Evolutionary conservation across 2,113 vertebrate genomes (phyloP), one percentile per base, ranked within the genome.

Genomic region (Burhinus oedicnemus): DNA sequence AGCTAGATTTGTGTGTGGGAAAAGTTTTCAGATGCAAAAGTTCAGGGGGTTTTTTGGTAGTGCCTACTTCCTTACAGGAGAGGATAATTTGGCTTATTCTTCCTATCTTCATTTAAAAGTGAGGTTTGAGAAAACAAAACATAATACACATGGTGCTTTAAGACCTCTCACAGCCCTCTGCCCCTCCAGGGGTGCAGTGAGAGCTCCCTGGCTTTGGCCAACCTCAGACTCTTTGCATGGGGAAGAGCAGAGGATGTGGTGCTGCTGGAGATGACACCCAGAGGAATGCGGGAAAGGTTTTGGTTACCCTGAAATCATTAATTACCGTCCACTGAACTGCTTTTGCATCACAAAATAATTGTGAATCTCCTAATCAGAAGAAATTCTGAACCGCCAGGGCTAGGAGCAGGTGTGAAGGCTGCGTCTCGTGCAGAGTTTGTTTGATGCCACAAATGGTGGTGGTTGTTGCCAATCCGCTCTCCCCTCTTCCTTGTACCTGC

Each of bases 161-260:
- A 68, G 61, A 72, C 27, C 19, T 74, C 34, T 64, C 29, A n/a
- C 7, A 68, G 32, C 10, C 49, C 58, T 60, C 3, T 57, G 40
- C 17, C 25, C 8, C 49, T 76, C 49, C 47, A 49, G 34, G 3
- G 10, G 10, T 26, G 11, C 8, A 13, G 15, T 0, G 1, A 75
- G 38, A 71, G 10, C 20, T 69, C 17, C 27, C 3, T 40, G 55
- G 9, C 57, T 79, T 90, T 51, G 45, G 12, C 16, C 26, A 69
- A 1, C 21, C 2, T 69, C 62, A 47, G 12, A 5, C 6, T 58
- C n/a, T 54, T 11, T 38, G 40, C 10, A 13, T 21, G 45, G 0
- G 5, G 16, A 77, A 52, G 25, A 1, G 45, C 44, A 66, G 51
- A 89, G 21, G 25, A 27, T 5, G 29, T 2, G 10, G 11, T 74